A percentile compares a stretch with the other conserved stretches of the same genome.
Conservation (phyloP, 2,113 vertebrate species). For the Lasiurus cinereus region DNA sequence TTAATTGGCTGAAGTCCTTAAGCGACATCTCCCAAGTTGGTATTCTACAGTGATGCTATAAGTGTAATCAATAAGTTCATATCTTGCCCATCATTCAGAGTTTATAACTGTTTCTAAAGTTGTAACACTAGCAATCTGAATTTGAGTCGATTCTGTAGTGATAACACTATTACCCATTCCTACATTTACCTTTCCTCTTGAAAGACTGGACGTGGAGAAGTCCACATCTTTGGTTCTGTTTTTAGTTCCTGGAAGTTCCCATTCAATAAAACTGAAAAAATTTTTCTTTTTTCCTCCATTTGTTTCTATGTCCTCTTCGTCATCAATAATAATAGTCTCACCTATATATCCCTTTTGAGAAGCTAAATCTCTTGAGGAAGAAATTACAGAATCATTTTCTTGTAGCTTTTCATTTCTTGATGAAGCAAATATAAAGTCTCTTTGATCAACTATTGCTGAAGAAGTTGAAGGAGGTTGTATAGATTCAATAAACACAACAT, state of each 20-base stretch:
- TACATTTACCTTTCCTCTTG: slow-evolving; percentile 92
- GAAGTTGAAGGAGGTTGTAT: slow-evolving; percentile 86
- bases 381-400: slow-evolving; percentile 84
- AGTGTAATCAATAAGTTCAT: slow-evolving; percentile 96
- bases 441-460: slow-evolving; percentile 82
- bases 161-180: slow-evolving; percentile 89
- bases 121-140: slow-evolving; percentile 95
- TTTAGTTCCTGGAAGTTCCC: slow-evolving; percentile 87
- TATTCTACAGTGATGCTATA: slow-evolving; percentile 94
- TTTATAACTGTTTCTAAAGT: slow-evolving; percentile 91
- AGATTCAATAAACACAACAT: slow-evolving; percentile 96
- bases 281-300: slow-evolving; percentile 88
- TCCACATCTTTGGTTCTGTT: slow-evolving; percentile 88
- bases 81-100: slow-evolving; percentile 87
- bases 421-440: slow-evolving; percentile 81
- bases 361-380: slow-evolving; percentile 86
- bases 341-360: slow-evolving; percentile 89
- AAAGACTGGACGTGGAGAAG: slow-evolving; percentile 89
- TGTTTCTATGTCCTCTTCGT: slow-evolving; percentile 94
- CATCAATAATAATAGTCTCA: slow-evolving; percentile 98
- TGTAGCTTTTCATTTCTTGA: slow-evolving; percentile 86
- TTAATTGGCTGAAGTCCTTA: slow-evolving; percentile 95
- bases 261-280: slow-evolving; percentile 86
- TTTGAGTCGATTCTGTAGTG: slow-evolving; percentile 96
- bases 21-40: slow-evolving; percentile 88